phyloP scores from a whole-genome alignment of 2,888 invertebrate genomes.

The Agonopterix arenella region DNA sequence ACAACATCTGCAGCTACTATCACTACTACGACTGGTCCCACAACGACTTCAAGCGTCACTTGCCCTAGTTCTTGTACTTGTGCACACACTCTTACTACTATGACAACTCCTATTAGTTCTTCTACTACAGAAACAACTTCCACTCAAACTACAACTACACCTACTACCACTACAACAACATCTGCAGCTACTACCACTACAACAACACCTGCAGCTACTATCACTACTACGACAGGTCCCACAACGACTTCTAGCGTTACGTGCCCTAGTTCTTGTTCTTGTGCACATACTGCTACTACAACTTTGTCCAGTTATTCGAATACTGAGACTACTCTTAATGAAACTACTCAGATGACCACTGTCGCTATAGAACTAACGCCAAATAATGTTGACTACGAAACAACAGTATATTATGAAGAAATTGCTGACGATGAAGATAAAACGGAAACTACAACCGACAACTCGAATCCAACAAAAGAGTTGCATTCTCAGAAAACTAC shows the following conservation, averaged over 20 bases:
- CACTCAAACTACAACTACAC: slow-evolving; percentile 5
- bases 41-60: background rate
- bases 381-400: background rate
- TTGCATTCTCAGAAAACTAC: background rate
- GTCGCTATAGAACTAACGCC: background rate
- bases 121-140: slow-evolving; percentile 9
- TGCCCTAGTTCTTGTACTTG: too few relatives aligned
- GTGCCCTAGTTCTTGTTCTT: too few relatives aligned
- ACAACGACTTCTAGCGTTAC: background rate
- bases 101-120: slow-evolving; percentile 1
- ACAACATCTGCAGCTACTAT: slow-evolving; percentile 1
- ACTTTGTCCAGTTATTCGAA: background rate
- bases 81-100: too few relatives aligned
- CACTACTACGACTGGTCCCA: slow-evolving; percentile 4
- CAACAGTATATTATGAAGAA: background rate
- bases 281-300: too few relatives aligned
- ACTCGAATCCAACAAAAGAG: background rate
- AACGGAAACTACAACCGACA: slow-evolving; percentile 2
- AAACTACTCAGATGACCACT: background rate
- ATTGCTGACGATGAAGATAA: background rate
- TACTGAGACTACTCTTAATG: too few relatives aligned
- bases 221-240: slow-evolving; percentile 3
- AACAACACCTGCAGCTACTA: slow-evolving; percentile 7
- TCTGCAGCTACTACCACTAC: slow-evolving; percentile 5
- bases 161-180: background rate